phyloP scores from a whole-genome alignment of 2,797 vertebrate species.

The Sebastes cheni region DNA sequence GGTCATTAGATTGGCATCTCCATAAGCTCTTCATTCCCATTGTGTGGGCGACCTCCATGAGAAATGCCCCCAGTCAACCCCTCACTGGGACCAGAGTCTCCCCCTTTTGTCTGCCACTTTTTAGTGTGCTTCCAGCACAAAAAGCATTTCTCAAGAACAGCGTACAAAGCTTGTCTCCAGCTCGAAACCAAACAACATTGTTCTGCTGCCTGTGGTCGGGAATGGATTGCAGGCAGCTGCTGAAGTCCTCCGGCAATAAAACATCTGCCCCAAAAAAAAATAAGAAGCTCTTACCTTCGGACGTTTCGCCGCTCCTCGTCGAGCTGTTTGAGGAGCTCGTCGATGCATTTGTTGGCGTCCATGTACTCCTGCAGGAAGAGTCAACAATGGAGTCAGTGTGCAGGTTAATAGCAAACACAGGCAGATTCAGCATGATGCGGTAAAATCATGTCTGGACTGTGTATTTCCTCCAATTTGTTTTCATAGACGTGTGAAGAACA shows the following conservation, averaged over 20 bases:
- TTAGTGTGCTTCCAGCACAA: conserved; percentile 61
- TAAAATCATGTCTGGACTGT: conserved; percentile 1
- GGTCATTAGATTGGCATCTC: conserved; percentile 78
- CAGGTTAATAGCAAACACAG: conserved; percentile 19
- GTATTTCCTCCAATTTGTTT: conserved; percentile 30
- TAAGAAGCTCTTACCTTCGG: conserved; percentile 82
- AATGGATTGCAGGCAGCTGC: conserved; percentile 74
- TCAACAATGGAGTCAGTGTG: conserved; percentile 32
- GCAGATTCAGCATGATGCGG: background rate
- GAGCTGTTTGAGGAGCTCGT: conserved; percentile 88
- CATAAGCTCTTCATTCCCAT: conserved; percentile 73
- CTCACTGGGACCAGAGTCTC: conserved; percentile 47
- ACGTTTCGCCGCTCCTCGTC: conserved; percentile 89
- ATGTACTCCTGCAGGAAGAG: conserved; percentile 86
- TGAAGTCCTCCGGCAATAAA: conserved; percentile 39
- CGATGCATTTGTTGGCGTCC: conserved; percentile 90
- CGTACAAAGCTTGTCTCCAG: conserved; percentile 70
- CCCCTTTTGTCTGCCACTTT: conserved; percentile 66
- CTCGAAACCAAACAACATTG: conserved; percentile 72
- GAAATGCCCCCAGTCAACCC: conserved; percentile 67
- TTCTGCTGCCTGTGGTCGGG: conserved; percentile 60
- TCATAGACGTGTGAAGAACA: conserved; percentile 36
- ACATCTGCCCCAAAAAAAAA: conserved; percentile 59
- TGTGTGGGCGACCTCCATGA: conserved; percentile 71
- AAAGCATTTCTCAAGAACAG: conserved; percentile 68